phyloP scores from a whole-genome alignment of 2,113 vertebrate genomes.

The Orthonyx spaldingii region DNA sequence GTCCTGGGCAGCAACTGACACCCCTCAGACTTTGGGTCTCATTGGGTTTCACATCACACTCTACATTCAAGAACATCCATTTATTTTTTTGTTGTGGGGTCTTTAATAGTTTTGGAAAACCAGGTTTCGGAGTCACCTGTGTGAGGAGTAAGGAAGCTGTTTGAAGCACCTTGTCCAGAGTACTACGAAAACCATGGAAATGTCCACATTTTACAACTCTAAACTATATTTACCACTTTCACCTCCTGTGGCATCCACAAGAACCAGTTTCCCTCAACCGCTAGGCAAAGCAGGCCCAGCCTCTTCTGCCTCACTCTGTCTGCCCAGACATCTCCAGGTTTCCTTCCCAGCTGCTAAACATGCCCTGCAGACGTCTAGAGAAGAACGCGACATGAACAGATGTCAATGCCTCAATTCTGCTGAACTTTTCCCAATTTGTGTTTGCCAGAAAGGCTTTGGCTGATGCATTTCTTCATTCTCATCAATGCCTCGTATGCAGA shows the following conservation, averaged over 20 bases:
- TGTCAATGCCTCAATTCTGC: background rate
- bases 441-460: background rate
- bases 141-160: background rate
- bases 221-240: background rate
- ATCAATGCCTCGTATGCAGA: background rate
- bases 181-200: background rate
- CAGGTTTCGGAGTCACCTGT: background rate
- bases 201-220: background rate
- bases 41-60: fast-evolving
- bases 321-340: background rate
- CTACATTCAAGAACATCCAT: background rate
- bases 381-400: background rate
- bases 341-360: background rate
- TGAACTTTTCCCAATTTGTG: background rate
- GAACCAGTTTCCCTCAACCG: background rate
- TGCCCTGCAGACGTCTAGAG: background rate
- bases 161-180: background rate
- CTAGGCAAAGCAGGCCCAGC: background rate
- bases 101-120: background rate
- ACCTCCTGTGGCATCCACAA: background rate
- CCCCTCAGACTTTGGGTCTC: background rate
- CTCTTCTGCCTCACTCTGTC: background rate
- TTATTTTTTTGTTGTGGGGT: too few relatives aligned
- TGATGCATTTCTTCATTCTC: background rate
- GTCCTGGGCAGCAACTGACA: background rate